Evolutionary conservation across 1,140 invertebrate species (phyloP), one percentile per base, ranked within the genome.

Genomic region (Zaprionus vittiger): DNA sequence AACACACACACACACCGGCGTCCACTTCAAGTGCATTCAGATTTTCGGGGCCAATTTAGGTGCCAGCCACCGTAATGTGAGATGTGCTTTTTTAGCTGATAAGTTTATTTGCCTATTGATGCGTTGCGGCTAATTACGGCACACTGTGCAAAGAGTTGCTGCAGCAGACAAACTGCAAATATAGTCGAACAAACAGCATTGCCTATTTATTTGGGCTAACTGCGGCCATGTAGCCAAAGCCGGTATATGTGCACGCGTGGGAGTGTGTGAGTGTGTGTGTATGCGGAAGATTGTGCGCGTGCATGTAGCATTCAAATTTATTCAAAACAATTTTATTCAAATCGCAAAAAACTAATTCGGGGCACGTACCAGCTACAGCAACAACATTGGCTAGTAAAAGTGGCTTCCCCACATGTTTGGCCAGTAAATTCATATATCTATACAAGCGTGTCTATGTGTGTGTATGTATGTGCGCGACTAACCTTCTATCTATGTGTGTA

Each of bases 301-400:
- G 80, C 63, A 74, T 80, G 62, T 83, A 78, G 80, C 74, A 83
- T 79, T 89, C 84, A 83, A 87, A 87, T 87, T 87, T 87, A 89
- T 87, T 87, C 83, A 87, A 87, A 87, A 87, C 83, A 87, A 87
- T 89, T 87, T 83, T 83, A 89, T 87, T 83, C 83, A 87, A 87
- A 87, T 87, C 83, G 84, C 83, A 87, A 87, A 87, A 89, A 87
- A 87, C 83, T 87, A 87, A 87, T 87, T 87, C 83, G 83, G 60
- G 73, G 83, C 83, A 87, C 83, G 83, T 87, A 87, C 83, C 54
- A 54, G 61, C 47, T 24, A 24, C 72, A 62, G 22, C 52, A 74
- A 54, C 57, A 69, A 28, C 69, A 72, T 31, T 26, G 65, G 12
- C 78, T 73, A 89, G 89, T 89, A 89, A 89, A 89, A 90, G 77